Conservation (phyloP, 2,888 invertebrate genomes). For the Hemaris fuciformis region DNA sequence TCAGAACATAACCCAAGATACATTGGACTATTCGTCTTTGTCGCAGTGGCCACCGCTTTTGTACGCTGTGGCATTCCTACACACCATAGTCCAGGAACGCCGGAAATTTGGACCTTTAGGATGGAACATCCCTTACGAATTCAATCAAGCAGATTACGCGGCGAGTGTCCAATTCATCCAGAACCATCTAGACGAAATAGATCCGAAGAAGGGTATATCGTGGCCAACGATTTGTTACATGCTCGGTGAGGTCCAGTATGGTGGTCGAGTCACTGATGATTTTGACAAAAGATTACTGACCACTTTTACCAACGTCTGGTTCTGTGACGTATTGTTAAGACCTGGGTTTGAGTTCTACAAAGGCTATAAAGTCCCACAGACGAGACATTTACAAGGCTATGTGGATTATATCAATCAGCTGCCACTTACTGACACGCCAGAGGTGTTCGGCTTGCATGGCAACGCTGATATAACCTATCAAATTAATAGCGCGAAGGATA, state of each 20-base stretch:
- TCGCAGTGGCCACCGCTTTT: conserved; percentile 96
- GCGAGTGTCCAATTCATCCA: conserved; percentile 98
- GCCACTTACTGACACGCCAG: conserved; percentile 93
- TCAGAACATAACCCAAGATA: conserved; percentile 93
- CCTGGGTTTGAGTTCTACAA: conserved; percentile 96
- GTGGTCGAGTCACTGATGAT: conserved; percentile 97
- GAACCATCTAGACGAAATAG: conserved; percentile 98
- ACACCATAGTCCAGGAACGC: conserved; percentile 96
- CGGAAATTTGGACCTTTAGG: conserved; percentile 97
- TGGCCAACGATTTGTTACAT: conserved; percentile 99
- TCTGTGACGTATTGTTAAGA: conserved; percentile 92
- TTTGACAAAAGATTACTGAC: conserved; percentile 96
- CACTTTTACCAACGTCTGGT: conserved; percentile 97
- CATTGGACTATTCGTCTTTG: conserved; percentile 94
- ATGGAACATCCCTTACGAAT: conserved; percentile 98
- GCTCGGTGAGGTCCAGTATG: conserved; percentile 95
- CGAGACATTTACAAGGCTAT: conserved; percentile 88
- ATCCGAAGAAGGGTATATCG: conserved; percentile 97
- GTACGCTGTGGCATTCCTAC: conserved; percentile 96
- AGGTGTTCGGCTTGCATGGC: conserved; percentile 97
- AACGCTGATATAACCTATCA: conserved; percentile 99
- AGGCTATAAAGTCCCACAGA: conserved; percentile 94
- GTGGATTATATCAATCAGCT: conserved; percentile 93
- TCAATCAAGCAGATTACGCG: conserved; percentile 97
- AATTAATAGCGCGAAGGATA: conserved; percentile 96